Evolutionary conservation across 2,113 vertebrate species (phyloP), one percentile per base, ranked within the genome.

Genomic region (Chaenogobius annularis): DNA sequence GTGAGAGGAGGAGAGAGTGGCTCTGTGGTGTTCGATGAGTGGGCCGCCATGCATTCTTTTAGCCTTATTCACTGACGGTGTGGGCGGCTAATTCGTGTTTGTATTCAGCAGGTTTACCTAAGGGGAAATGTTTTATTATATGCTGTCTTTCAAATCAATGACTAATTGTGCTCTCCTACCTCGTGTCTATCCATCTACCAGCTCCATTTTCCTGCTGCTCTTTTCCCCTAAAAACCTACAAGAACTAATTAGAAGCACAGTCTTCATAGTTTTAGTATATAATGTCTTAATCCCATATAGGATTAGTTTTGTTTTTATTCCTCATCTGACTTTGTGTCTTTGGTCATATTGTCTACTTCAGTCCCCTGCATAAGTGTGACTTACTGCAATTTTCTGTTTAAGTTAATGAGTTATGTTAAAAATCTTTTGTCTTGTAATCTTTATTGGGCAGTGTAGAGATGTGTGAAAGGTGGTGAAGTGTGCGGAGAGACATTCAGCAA

Each of bases 21-120:
- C 79, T 87, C 81, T 66, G 83, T 82, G 85, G 80, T 77, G 85
- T 79, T 77, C 35, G 68, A 74, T 80, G 92, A 92, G 91, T 93
- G 91, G 93, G 92, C 85, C 83, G 90, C 75, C 80, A 12, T 79
- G 79, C 92, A 92, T 94, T 93, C 90, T 93, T 94, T 90, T 70
- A 84, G 87, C 91, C 91, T 93, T 91, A 93, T 93, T 94, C 93
- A 93, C 82, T 71, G 72, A 47, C 74, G 73, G 87, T 67, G 92
- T 94, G 82, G 92, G 93, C 85, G 88, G 80, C 87, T 93, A 92
- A 93, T 94, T 92, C 84, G 79, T 93, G 91, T 93, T 94, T 93
- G 93, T 87, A 91, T 93, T 93, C 88, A 91, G 46, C 88, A 88
- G 90, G 88, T 92, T 94, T 93, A 94, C 93, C 93, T 93, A 85